Base-by-base conservation (phyloP, 1,140 invertebrate genomes). In the Octopus sinensis region DNA sequence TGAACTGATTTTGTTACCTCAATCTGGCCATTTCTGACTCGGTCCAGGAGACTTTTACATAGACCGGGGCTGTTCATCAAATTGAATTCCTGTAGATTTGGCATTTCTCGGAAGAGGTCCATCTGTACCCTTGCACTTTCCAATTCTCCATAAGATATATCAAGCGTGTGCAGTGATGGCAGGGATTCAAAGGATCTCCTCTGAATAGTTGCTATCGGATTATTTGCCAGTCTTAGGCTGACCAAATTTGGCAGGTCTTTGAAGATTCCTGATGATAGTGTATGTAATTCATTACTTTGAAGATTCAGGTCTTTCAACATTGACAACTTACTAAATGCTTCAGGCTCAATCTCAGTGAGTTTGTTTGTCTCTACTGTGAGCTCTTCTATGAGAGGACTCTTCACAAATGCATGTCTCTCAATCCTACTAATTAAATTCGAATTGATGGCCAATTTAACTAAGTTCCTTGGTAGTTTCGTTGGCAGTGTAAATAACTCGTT, bases 41-140 rank as follows among this genome's bases (percentile, higher is more conserved):
- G 51, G 5, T 92, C 92, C 75, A 96, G 87, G 51, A 95, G 91
- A 86, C 93, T 93, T 73, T 92, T 91, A 1, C 94, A 93, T 54
- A 96, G 90, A 9, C 92, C 92, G 0, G 95, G 93, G 87, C 95
- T 96, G 81, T 92, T 92, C 82, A 94, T 93, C 71, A 96, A 89
- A 88, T 96, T 93, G 53, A 96, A 91, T 81, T 91, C 92, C 85
- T 94, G 92, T 53, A 96, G 91, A 86, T 93, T 84, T 17, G 84
- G 82, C 82, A 88, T 87, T 73, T 84, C 81, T 52, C 79, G 13
- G 2, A 90, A 80, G 71, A 89, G 86, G 75, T 93, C 88, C 84
- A 89, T 86, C 76, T 90, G 81, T 23, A 88, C 75, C 62, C 85
- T 79, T 23, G 83, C 71, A 30, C 82, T 73, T 43, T 82, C 81